Conservation (phyloP, 2,888 invertebrate genomes). For the Serripes groenlandicus region DNA sequence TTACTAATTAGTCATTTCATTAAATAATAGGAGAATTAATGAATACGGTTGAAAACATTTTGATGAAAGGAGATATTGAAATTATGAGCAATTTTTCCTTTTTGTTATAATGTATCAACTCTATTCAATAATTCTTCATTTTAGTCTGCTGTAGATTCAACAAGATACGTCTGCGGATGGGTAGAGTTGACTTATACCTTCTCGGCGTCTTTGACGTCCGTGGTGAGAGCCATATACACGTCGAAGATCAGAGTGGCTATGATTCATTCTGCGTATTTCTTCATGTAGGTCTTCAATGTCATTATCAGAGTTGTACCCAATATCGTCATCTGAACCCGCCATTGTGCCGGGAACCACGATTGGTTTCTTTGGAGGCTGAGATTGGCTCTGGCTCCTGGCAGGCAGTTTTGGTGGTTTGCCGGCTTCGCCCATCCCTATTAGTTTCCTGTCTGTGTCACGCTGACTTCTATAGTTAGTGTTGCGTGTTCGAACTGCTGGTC, state of each 20-base stretch:
- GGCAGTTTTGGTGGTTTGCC: slow-evolving; percentile 48
- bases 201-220: slow-evolving; percentile 30
- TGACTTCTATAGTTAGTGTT: slow-evolving; percentile 64
- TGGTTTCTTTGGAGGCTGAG: neutral
- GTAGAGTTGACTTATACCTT: slow-evolving; percentile 39
- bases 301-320: slow-evolving; percentile 57
- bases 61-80: too few relatives aligned
- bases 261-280: slow-evolving; percentile 61
- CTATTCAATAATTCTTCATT: too few relatives aligned
- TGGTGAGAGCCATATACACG: neutral
- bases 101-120: too few relatives aligned
- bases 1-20: too few relatives aligned
- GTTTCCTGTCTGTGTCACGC: slow-evolving; percentile 24
- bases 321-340: slow-evolving; percentile 54
- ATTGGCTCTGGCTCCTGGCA: slow-evolving; percentile 29
- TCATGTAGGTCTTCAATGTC: slow-evolving; percentile 65
- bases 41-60: too few relatives aligned
- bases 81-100: too few relatives aligned
- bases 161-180: too few relatives aligned
- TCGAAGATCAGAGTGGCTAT: slow-evolving; percentile 46
- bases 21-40: too few relatives aligned
- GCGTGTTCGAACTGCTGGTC: slow-evolving; percentile 23
- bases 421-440: neutral
- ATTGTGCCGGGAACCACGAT: slow-evolving; percentile 57
- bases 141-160: too few relatives aligned